Conservation (phyloP, 2,797 vertebrate species). For the Cynopterus sphinx region DNA sequence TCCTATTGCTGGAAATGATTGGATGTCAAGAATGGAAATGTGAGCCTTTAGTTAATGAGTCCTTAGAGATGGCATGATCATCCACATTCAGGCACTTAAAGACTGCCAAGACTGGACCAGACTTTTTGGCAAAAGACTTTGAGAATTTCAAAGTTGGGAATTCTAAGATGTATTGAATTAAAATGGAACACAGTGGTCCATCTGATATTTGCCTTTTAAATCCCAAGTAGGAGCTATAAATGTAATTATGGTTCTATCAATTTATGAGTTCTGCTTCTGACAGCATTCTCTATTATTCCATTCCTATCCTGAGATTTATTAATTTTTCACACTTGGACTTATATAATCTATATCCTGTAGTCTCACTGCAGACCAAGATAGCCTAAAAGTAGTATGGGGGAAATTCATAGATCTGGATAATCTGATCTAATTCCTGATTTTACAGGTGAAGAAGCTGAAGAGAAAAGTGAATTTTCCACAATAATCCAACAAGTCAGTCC, state of each 20-base stretch:
- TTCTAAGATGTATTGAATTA: background rate
- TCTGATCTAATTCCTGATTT: background rate
- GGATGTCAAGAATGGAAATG: background rate
- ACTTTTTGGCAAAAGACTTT: background rate
- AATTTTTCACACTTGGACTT: background rate
- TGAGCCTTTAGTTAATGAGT: background rate
- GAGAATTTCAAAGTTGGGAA: background rate
- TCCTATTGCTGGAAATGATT: background rate
- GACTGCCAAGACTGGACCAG: background rate
- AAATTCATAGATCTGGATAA: background rate
- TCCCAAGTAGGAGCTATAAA: background rate
- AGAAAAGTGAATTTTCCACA: background rate
- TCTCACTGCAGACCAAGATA: background rate
- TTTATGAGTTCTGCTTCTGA: background rate
- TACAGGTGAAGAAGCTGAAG: background rate
- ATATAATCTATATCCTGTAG: background rate
- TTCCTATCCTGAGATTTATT: background rate
- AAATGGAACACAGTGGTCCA: background rate
- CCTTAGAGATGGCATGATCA: background rate
- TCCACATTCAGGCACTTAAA: background rate
- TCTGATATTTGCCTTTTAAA: background rate
- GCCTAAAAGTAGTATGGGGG: background rate
- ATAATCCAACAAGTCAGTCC: background rate
- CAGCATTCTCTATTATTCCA: background rate
- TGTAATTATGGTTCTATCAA: background rate